A percentile compares a stretch with the other conserved stretches of the same genome.
Evolutionary conservation across 2,113 vertebrate species (phyloP).

Genomic region (Crotalus helleri): DNA sequence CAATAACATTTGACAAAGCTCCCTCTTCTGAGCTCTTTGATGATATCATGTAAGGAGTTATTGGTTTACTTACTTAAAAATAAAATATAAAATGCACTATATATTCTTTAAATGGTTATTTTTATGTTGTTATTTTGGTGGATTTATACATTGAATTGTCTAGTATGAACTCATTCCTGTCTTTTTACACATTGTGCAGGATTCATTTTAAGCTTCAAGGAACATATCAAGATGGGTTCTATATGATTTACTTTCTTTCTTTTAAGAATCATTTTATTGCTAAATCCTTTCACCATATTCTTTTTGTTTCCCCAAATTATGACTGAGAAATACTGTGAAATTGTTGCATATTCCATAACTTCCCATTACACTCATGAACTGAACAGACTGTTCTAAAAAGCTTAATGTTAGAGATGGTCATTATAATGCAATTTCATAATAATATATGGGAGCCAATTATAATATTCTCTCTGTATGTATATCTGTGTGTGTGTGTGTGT

Average conservation of each 20-base stretch:
- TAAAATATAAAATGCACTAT: background rate
- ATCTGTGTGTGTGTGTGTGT: too few species aligned
- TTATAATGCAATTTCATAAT: background rate
- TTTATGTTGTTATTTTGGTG: background rate
- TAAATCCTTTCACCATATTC: background rate
- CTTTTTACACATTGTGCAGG: background rate
- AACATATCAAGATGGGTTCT: background rate
- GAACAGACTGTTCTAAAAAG: background rate
- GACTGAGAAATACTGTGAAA: background rate
- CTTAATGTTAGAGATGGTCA: background rate
- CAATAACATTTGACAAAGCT: background rate
- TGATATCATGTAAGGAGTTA: background rate
- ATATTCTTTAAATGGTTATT: background rate
- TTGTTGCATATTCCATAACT: background rate
- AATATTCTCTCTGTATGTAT: background rate
- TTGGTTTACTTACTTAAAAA: background rate
- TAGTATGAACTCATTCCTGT: background rate
- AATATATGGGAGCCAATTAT: background rate
- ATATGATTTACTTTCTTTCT: background rate
- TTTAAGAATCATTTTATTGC: background rate
- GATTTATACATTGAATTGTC: background rate
- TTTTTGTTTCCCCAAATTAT: background rate
- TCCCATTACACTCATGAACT: too few species aligned
- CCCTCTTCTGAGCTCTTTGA: background rate
- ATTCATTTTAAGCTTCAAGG: background rate